phyloP scores from a whole-genome alignment of 2,113 vertebrate genomes.

The Apus apus region DNA sequence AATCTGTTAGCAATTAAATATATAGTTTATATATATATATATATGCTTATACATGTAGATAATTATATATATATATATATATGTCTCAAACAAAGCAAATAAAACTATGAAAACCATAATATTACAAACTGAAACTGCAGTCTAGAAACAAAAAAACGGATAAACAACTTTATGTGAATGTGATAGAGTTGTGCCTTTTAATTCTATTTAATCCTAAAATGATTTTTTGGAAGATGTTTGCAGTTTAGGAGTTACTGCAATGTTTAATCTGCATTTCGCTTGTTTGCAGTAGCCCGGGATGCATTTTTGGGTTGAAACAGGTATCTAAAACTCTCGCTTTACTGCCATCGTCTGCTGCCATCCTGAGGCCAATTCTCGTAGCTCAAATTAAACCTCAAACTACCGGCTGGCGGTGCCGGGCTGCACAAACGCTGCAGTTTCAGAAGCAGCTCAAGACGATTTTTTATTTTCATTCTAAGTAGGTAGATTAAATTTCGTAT shows the following conservation, averaged over 20 bases:
- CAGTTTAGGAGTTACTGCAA: background rate
- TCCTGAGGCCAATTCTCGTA: slow-evolving; percentile 60
- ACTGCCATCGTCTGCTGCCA: slow-evolving; percentile 59
- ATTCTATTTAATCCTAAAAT: background rate
- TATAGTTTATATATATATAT: background rate
- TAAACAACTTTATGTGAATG: background rate
- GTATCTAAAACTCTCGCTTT: background rate
- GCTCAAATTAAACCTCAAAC: background rate
- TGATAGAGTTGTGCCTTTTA: background rate
- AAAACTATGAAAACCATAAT: background rate
- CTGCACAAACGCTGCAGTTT: background rate
- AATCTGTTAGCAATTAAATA: accelerated
- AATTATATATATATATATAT: too few species aligned
- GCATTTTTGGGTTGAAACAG: background rate
- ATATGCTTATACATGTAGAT: too few species aligned
- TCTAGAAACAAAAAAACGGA: background rate
- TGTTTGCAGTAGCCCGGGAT: background rate
- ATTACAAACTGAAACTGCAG: background rate
- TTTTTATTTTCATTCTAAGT: background rate
- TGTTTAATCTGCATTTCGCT: accelerated
- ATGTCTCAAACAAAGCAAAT: background rate
- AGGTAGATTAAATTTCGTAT: background rate
- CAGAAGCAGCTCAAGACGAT: background rate
- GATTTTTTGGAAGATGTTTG: background rate
- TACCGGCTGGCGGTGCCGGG: accelerated